These are phyloP conservation scores for Blera fallax DNA, from an alignment of 2,888 invertebrate genomes.

Conservation along the genomic window DNA sequence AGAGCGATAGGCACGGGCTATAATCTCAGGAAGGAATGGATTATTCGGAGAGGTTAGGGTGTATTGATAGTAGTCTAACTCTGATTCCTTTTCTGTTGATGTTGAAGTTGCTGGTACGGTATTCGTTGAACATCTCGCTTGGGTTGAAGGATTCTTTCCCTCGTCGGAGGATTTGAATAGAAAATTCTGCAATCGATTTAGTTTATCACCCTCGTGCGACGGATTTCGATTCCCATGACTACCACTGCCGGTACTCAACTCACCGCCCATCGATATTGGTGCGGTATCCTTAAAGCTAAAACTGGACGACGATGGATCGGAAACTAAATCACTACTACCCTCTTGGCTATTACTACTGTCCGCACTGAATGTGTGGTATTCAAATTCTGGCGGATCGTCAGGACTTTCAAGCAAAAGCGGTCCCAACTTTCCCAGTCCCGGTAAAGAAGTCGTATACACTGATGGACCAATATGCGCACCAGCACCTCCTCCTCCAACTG, in stretches of 20 bases:
- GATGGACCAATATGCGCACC: constrained; percentile 30
- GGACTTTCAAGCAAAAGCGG: constrained; percentile 79
- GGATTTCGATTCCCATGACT: constrained; percentile 60
- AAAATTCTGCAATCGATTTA: constrained; percentile 79
- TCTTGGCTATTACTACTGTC: constrained; percentile 67
- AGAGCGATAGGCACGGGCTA: constrained; percentile 78
- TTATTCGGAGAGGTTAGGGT: constrained; percentile 81
- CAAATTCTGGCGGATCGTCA: constrained; percentile 80
- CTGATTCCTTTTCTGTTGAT: constrained; percentile 46
- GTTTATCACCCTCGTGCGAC: constrained; percentile 73
- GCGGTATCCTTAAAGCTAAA: constrained; percentile 70
- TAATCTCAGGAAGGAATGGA: constrained; percentile 81
- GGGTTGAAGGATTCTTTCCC: constrained; percentile 77
- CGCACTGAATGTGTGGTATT: constrained; percentile 75
- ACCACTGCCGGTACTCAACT: constrained; percentile 75
- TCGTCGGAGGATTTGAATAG: constrained; percentile 80
- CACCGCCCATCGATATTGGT: constrained; percentile 78
- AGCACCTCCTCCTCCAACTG: background rate
- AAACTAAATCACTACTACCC: constrained; percentile 57
- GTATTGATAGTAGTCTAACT: constrained; percentile 78
- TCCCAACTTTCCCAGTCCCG: constrained; percentile 51
- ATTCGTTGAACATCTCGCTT: constrained; percentile 40
- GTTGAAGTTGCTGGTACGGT: background rate
- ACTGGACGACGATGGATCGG: constrained; percentile 63
- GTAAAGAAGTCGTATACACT: constrained; percentile 45